Percentiles rank a stretch among this genome's conserved stretches.
These are phyloP conservation scores for Drosophila colorata DNA, from an alignment of 2,888 invertebrate genomes.

Conservation along the genomic window DNA sequence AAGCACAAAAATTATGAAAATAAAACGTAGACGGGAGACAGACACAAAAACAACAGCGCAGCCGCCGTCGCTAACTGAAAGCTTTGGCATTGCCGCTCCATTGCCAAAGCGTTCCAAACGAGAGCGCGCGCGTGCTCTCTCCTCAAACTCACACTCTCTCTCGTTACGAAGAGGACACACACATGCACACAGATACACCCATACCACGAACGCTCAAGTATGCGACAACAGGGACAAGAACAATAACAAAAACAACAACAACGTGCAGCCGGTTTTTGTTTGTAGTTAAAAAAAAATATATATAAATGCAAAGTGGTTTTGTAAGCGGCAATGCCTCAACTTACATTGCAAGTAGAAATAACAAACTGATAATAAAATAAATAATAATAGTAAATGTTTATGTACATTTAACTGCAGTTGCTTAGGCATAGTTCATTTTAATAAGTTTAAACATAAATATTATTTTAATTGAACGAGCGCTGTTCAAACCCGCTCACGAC, in stretches of 20 bases:
- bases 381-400: too few relatives aligned
- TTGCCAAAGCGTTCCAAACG: constrained; percentile 40
- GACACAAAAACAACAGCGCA: constrained; percentile 60
- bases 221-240: constrained; percentile 24
- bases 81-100: constrained; percentile 46
- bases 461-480: constrained; percentile 2
- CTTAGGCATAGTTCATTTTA: too few relatives aligned
- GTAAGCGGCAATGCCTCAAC: constrained; percentile 7
- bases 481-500: constrained; percentile 22
- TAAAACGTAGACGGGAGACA: constrained; percentile 63
- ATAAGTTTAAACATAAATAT: neutral
- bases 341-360: too few relatives aligned
- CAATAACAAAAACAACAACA: constrained; percentile 23
- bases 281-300: constrained; percentile 31
- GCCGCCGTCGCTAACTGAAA: constrained; percentile 48
- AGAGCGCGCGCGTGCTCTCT: constrained; percentile 10
- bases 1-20: constrained; percentile 65
- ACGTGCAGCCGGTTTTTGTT: constrained; percentile 52
- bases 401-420: too few relatives aligned
- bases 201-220: constrained; percentile 27
- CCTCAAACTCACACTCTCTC: neutral
- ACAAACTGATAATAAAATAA: too few relatives aligned
- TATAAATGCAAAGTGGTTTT: constrained; percentile 45
- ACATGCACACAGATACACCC: constrained; percentile 24
- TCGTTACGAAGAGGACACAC: constrained; percentile 4